Evolutionary conservation across 2,797 vertebrate species (phyloP), one percentile per base, ranked within the genome.

Genomic region (Alcedo quadribrachys): DNA sequence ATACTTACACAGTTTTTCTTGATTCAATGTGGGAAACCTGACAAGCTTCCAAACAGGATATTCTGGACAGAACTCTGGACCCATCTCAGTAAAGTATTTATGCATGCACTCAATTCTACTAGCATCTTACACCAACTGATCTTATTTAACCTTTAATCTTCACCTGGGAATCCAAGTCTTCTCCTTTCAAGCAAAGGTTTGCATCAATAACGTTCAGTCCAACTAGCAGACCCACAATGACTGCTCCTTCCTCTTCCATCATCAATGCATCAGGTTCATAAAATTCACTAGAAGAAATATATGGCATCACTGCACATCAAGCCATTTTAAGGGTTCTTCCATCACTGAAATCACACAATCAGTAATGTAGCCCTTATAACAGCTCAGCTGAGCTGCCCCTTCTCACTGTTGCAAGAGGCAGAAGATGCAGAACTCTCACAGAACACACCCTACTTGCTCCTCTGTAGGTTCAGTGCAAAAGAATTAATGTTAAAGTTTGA

Each of bases 151-250:
- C 57, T 43, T 48, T 48, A 62, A 18, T 19, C 51, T 71, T 96
- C 92, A 99, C 99, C 98, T 99, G 99, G 74, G 98, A 98, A 97
- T 99, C 99, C 89, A 99, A 97, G 96, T 99, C 99, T 98, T 99
- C 99, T 93, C 99, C 99, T 98, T 99, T 99, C 87, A 99, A 98
- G 95, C 99, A 99, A 60, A 99, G 98, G 93, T 99, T 99, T 87
- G 99, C 99, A 94, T 99, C 99, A n/a, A 99, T 99, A 78, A 99
- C 98, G 14, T 99, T 99, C 82, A 99, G 98, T 57, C 99, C 99
- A 91, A 99, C 99, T 80, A 99, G 97, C 86, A 99, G 98, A 28
- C 99, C 99, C 7, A 98, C 98, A 66, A 99, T 98, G 90, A 99
- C 98, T 3, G 96, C 97, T 32, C 99, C 99, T 96, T 99, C 99